Evolutionary conservation across 2,888 invertebrate genomes (phyloP).

Genomic region (Pseudococcus jackbeardsleyi): DNA sequence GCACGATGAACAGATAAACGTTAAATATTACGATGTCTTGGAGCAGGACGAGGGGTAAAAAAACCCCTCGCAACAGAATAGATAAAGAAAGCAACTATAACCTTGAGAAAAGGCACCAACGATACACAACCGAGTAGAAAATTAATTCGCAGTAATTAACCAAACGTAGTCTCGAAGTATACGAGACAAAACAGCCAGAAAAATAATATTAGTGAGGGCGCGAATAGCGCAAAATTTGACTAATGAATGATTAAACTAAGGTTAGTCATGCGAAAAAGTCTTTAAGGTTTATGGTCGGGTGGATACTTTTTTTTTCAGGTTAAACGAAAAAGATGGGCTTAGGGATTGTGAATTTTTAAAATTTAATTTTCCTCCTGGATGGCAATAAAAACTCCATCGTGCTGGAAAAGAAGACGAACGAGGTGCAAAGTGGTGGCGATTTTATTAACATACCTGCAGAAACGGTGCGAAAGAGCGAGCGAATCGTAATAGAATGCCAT

Average conservation of each 20-base stretch:
- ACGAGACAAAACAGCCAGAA: constrained; percentile 5
- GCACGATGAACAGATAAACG: neutral
- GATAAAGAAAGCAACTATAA: no score
- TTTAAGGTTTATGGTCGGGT: constrained; percentile 25
- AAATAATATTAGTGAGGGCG: neutral
- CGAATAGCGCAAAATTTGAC: neutral
- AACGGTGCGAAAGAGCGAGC: neutral
- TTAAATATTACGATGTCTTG: neutral
- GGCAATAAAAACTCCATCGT: neutral
- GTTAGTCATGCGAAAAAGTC: constrained; percentile 37
- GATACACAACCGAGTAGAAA: neutral
- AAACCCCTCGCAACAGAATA: neutral
- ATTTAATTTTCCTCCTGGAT: constrained; percentile 33
- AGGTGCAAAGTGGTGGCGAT: constrained; percentile 15
- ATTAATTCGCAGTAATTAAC: constrained; percentile 5
- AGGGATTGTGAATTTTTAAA: constrained; percentile 22
- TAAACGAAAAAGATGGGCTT: neutral
- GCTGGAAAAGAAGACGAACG: neutral
- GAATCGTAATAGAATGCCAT: neutral
- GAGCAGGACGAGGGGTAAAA: neutral
- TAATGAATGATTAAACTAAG: constrained; percentile 37
- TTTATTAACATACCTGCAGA: neutral
- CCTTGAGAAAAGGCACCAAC: no score
- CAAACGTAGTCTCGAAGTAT: neutral
- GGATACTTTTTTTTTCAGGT: neutral